phyloP scores from a whole-genome alignment of 1,140 invertebrate species.

The Hestina assimilis region DNA sequence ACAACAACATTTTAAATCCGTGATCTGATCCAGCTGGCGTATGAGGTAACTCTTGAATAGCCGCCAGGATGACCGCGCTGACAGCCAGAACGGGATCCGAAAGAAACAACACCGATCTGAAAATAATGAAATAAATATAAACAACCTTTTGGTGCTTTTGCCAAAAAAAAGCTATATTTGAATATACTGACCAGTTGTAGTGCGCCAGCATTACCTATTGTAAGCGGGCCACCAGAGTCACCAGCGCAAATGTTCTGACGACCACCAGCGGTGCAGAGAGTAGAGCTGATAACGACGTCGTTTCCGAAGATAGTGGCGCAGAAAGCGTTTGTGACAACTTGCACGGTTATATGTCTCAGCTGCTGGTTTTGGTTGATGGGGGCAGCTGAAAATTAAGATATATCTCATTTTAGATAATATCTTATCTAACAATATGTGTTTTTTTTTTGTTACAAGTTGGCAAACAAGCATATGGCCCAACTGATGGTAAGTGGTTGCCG shows the following conservation, averaged over 20 bases:
- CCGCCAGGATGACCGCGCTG: constrained; percentile 22
- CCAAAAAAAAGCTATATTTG: neutral
- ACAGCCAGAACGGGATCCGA: constrained; percentile 17
- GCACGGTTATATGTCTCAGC: constrained; percentile 8
- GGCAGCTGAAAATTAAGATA: neutral
- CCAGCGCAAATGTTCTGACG: constrained; percentile 6
- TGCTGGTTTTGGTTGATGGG: neutral
- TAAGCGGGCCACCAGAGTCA: constrained; percentile 11
- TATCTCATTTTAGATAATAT: neutral
- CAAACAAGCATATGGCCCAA: too few relatives aligned
- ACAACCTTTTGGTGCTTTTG: neutral
- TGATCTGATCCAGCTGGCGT: constrained; percentile 17
- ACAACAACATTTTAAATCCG: neutral
- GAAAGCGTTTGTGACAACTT: constrained; percentile 12
- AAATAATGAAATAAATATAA: neutral
- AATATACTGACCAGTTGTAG: neutral
- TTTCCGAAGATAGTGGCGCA: constrained; percentile 5
- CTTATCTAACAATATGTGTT: too few relatives aligned
- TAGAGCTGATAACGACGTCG: neutral
- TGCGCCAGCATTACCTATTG: neutral
- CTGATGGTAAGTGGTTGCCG: too few relatives aligned
- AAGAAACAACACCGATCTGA: constrained; percentile 28
- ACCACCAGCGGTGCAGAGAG: constrained; percentile 4
- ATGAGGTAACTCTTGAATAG: constrained; percentile 21
- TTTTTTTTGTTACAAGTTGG: too few relatives aligned